Percentiles rank a stretch among this genome's conserved stretches.
These are phyloP conservation scores for Suncus etruscus DNA, from an alignment of 2,113 vertebrate species.

Conservation along the genomic window DNA sequence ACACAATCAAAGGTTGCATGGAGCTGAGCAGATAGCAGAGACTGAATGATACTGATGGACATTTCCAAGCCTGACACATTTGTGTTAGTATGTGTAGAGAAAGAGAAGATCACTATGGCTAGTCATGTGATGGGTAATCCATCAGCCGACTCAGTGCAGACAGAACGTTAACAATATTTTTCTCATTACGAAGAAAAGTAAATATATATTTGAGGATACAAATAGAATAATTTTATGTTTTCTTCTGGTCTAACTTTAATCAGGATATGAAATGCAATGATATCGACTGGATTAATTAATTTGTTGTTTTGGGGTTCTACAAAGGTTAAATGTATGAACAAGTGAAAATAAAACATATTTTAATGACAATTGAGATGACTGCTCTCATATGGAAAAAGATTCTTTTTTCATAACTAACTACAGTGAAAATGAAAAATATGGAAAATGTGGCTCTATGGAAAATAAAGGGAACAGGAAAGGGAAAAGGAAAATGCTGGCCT, in stretches of 20 bases:
- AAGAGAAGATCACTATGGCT: too few relatives aligned
- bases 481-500: background rate
- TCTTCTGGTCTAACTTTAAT: conserved; percentile 76
- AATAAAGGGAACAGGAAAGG: background rate
- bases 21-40: background rate
- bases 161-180: conserved; percentile 69
- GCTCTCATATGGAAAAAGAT: too few relatives aligned
- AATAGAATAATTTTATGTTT: conserved; percentile 64
- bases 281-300: conserved; percentile 71
- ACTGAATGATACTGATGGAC: background rate
- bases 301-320: conserved; percentile 41
- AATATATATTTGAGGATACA: conserved; percentile 57
- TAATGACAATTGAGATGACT: conserved; percentile 40
- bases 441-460: conserved; percentile 35
- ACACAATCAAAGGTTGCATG: background rate
- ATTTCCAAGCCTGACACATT: background rate
- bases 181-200: conserved; percentile 77
- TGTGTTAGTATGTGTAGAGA: too few relatives aligned
- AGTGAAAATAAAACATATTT: conserved; percentile 66
- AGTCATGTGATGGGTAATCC: conserved; percentile 1
- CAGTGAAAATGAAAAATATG: conserved; percentile 69
- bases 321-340: conserved; percentile 67
- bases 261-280: conserved; percentile 76
- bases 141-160: conserved; percentile 69
- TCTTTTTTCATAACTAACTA: conserved; percentile 20